phyloP scores from a whole-genome alignment of 2,797 vertebrate species.

The Premnoplex brunnescens region DNA sequence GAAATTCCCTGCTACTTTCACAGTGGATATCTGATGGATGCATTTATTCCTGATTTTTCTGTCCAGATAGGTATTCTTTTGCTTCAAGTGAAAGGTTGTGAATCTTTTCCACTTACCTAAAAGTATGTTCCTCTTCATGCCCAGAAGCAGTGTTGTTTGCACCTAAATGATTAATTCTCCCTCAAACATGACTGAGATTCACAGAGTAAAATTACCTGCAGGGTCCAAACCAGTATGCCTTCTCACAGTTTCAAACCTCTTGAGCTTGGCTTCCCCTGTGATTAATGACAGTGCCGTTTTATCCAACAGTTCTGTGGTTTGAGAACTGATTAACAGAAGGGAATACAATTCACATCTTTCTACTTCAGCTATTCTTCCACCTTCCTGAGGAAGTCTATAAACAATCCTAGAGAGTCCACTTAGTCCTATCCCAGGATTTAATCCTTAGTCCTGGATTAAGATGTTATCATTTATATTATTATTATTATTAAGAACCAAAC shows the following conservation, averaged over 20 bases:
- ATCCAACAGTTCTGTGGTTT: neutral
- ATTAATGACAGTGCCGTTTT: neutral
- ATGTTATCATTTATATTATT: neutral
- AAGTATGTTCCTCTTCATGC: neutral
- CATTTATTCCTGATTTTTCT: neutral
- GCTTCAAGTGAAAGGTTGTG: neutral
- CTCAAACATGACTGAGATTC: neutral
- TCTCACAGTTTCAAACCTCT: neutral
- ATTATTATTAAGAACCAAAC: too few species aligned
- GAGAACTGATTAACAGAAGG: neutral
- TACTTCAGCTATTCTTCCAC: neutral
- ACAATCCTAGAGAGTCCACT: neutral
- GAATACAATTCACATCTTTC: neutral
- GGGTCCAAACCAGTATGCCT: neutral
- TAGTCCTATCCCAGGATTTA: neutral
- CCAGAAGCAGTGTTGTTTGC: neutral
- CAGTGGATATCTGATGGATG: neutral
- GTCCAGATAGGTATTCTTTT: neutral
- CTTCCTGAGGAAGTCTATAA: neutral
- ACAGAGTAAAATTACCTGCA: neutral
- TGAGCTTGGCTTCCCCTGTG: neutral
- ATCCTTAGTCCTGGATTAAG: neutral
- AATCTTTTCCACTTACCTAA: neutral
- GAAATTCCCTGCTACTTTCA: neutral
- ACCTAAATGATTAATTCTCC: conserved; percentile 7